phyloP scores from a whole-genome alignment of 1,140 invertebrate genomes.

The Copidosoma floridanum region DNA sequence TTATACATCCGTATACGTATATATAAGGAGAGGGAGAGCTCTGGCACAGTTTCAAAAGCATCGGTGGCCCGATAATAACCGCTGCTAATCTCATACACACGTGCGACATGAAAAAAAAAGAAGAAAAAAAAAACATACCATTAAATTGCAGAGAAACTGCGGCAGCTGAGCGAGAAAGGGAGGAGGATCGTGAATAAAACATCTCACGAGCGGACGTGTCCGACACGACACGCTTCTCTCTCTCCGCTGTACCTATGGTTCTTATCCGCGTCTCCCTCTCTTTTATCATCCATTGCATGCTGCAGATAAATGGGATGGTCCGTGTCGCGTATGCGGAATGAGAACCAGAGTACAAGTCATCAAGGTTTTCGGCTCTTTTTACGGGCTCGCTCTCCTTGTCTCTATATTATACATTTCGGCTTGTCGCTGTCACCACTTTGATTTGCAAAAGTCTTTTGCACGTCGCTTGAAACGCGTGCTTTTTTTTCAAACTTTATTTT shows the following conservation, averaged over 20 bases:
- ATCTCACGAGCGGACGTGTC: constrained; percentile 7
- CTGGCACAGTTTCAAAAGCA: constrained; percentile 5
- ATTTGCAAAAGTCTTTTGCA: no score
- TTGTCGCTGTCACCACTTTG: no score
- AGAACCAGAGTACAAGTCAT: no score
- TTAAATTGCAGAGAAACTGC: not conserved
- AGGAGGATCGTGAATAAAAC: constrained; percentile 7
- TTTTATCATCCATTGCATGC: not conserved
- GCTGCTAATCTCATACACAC: not conserved
- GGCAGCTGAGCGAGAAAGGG: not conserved
- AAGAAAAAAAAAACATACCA: not conserved
- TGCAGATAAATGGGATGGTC: no score
- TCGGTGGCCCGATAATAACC: not conserved
- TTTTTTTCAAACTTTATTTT: no score
- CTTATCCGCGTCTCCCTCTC: not conserved
- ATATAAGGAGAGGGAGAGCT: no score
- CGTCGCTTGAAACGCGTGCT: no score
- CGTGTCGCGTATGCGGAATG: no score
- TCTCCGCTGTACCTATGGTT: not conserved
- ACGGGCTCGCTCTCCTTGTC: no score
- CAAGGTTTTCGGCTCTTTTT: no score
- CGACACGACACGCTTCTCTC: not conserved
- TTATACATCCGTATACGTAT: not conserved
- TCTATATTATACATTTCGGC: no score
- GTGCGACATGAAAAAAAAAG: not conserved